Percentiles rank a stretch among this genome's conserved stretches.
phyloP scores from a whole-genome alignment of 2,797 vertebrate genomes.

The Poeciliopsis gracilis region DNA sequence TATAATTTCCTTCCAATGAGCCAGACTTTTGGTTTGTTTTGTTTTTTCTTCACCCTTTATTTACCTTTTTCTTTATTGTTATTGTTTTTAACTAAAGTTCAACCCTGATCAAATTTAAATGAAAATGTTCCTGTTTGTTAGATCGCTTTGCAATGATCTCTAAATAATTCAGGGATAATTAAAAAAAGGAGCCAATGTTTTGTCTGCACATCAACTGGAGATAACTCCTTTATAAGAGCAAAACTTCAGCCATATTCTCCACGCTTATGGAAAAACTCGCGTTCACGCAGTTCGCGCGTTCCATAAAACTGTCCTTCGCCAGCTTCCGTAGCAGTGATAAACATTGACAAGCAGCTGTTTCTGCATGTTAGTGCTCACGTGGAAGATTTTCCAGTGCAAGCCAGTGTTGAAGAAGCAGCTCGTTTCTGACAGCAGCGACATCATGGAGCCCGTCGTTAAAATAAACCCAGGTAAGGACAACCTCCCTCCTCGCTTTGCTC shows the following conservation, averaged over 20 bases:
- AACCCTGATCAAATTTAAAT: neutral
- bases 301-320: neutral
- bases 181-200: neutral
- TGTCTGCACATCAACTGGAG: neutral
- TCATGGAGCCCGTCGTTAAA: slow-evolving; percentile 70
- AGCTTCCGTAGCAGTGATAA: slow-evolving; percentile 68
- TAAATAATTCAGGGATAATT: neutral
- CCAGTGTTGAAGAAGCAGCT: slow-evolving; percentile 15
- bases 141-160: neutral
- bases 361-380: slow-evolving; percentile 56
- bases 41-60: neutral
- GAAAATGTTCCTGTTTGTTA: neutral
- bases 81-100: neutral
- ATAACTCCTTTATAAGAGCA: neutral
- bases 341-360: slow-evolving; percentile 79
- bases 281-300: slow-evolving; percentile 20
- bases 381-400: slow-evolving; percentile 22
- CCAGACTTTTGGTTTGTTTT: neutral
- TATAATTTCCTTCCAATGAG: neutral
- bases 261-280: too few species aligned
- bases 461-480: slow-evolving; percentile 67
- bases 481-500: neutral
- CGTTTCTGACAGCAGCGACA: neutral
- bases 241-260: too few species aligned
- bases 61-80: neutral